Percentiles rank a stretch among this genome's conserved stretches.
These are phyloP conservation scores for Pammene fasciana DNA, from an alignment of 2,888 invertebrate species.

Conservation along the genomic window DNA sequence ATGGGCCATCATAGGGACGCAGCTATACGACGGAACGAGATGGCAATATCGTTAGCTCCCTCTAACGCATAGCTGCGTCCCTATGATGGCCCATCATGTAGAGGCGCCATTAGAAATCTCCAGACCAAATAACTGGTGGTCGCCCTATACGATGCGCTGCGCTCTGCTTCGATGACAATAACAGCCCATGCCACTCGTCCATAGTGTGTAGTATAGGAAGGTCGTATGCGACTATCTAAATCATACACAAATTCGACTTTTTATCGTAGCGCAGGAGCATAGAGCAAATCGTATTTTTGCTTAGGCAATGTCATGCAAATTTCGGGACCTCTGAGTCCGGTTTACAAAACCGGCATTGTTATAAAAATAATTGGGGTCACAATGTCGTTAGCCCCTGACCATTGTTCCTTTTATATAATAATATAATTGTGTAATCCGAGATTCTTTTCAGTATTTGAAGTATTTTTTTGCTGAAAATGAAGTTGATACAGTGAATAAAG, in stretches of 20 bases:
- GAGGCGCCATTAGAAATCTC: no score
- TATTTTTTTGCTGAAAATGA: slow-evolving; percentile 25
- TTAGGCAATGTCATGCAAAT: slow-evolving; percentile 75
- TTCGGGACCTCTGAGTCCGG: slow-evolving; percentile 62
- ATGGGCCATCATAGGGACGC: no score
- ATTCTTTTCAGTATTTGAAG: slow-evolving; percentile 28
- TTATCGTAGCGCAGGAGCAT: neutral
- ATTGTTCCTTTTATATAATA: slow-evolving; percentile 53
- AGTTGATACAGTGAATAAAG: slow-evolving; percentile 2
- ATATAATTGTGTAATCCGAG: slow-evolving; percentile 40
- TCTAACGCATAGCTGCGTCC: no score
- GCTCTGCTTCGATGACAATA: neutral
- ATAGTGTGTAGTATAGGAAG: neutral
- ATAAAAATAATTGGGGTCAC: slow-evolving; percentile 76
- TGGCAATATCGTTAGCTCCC: no score
- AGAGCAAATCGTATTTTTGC: slow-evolving; percentile 67
- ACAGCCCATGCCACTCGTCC: slow-evolving; percentile 51
- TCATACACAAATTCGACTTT: neutral
- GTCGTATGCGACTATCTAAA: neutral
- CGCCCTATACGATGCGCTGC: neutral
- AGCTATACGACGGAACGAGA: no score
- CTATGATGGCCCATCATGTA: no score
- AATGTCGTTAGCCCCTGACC: slow-evolving; percentile 61
- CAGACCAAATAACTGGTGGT: no score
- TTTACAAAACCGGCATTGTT: slow-evolving; percentile 71